Evolutionary conservation across 2,113 vertebrate species (phyloP), one percentile per base, ranked within the genome.

Genomic region (Hippocampus barbouri): DNA sequence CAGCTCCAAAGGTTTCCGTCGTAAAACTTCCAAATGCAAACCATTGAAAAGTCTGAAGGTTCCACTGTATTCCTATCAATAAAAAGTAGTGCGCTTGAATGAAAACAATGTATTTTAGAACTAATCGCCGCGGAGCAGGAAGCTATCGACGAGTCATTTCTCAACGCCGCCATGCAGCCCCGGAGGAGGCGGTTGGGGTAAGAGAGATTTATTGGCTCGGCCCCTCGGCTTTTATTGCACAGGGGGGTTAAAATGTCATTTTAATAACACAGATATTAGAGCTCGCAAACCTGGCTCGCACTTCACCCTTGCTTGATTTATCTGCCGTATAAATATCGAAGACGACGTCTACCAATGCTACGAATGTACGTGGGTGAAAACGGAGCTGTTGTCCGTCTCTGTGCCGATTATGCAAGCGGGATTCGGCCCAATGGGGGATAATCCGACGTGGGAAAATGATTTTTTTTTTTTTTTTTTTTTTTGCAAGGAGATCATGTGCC

Each of bases 221-320:
- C 72, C 70, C 59, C 81, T 77, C 77, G 49, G 72, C 72, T 81
- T 88, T 90, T 86, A 90, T 89, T 84, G 72, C 79, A 77, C 1
- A 57, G 54, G 64, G 23, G 78, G 84, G 84, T 86, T 79, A 79
- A 86, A 83, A 68, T 81, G 83, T 84, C 80, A 84, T 82, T 89
- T 86, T 90, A 87, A 86, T 88, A 88, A 85, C 84, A 80, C 38
- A 71, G 72, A 86, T 85, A 85, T 87, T 79, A 78, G 60, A 84
- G 80, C 66, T 76, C 71, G 67, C 72, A 84, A 78, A 84, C 71
- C 75, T 73, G 8, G 41, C 54, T 20, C 1, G 77, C 77, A 76
- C 70, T 69, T 80, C 47, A 59, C 78, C 72, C 51, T 15, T 34
- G 8, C 40, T 63, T 68, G 73, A 76, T 74, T 80, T 80, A 68